Percentiles rank a stretch among this genome's conserved stretches.
Evolutionary conservation across 2,113 vertebrate genomes (phyloP).

Genomic region (Macaca nemestrina): DNA sequence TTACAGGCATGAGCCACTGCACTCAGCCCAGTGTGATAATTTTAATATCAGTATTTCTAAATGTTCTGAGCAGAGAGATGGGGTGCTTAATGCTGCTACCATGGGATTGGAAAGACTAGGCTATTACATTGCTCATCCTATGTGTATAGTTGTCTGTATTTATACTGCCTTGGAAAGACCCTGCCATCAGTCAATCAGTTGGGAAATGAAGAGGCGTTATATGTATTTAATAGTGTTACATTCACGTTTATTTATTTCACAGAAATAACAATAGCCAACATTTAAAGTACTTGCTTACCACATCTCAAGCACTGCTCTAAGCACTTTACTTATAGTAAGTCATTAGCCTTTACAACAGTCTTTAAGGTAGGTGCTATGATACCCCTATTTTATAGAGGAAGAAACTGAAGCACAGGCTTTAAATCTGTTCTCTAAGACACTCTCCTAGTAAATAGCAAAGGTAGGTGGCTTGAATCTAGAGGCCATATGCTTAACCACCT

Average conservation of each 20-base stretch:
- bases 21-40: not conserved
- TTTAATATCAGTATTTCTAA: constrained; percentile 19
- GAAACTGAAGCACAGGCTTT: not conserved
- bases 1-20: too few relatives aligned
- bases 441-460: not conserved
- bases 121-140: not conserved
- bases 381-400: not conserved
- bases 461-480: not conserved
- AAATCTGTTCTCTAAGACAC: not conserved
- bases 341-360: not conserved
- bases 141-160: not conserved
- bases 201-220: not conserved
- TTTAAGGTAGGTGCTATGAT: not conserved
- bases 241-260: constrained; percentile 7
- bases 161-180: not conserved
- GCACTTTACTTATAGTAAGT: not conserved
- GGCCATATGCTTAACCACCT: not conserved
- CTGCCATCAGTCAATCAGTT: not conserved
- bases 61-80: not conserved
- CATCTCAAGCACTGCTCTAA: not conserved
- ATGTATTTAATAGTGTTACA: not conserved
- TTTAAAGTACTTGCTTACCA: not conserved
- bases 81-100: not conserved
- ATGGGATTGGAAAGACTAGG: not conserved
- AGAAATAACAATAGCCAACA: not conserved